Evolutionary conservation across 1,140 invertebrate species (phyloP).

Genomic region (Orius laevigatus): DNA sequence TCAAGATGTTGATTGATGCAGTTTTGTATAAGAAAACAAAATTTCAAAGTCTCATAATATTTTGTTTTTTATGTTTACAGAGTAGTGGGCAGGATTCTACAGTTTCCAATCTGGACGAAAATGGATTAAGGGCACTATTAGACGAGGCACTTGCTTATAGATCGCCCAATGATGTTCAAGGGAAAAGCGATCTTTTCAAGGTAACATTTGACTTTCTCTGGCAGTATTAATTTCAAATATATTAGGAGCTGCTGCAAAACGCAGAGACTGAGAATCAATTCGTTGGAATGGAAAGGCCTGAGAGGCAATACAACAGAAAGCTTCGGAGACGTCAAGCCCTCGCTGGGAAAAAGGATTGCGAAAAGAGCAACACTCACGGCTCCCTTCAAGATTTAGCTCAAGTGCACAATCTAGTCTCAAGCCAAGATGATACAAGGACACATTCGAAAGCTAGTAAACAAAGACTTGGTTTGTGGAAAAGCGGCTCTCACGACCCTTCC

Average conservation of each 20-base stretch:
- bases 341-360: slow-evolving; percentile 4
- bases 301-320: slow-evolving; percentile 17
- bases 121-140: slow-evolving; percentile 46
- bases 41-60: no score
- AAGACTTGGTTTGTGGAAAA: no score
- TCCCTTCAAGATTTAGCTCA: slow-evolving; percentile 13
- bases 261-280: slow-evolving; percentile 33
- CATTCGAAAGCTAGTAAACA: no score
- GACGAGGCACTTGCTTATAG: slow-evolving; percentile 63
- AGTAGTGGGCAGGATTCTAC: slow-evolving; percentile 16
- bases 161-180: slow-evolving; percentile 55
- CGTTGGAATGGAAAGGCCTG: slow-evolving; percentile 22
- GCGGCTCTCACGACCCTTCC: no score
- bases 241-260: slow-evolving; percentile 38
- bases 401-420: no score
- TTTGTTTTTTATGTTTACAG: no score
- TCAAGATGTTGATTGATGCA: no score
- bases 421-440: no score
- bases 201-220: slow-evolving; percentile 27
- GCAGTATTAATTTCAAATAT: slow-evolving; percentile 10
- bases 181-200: slow-evolving; percentile 57
- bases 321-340: slow-evolving; percentile 3
- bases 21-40: no score
- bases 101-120: slow-evolving; percentile 45
- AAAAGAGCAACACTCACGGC: slow-evolving; percentile 9